Conservation (phyloP, 1,140 invertebrate genomes). For the Octopus bimaculoides region DNA sequence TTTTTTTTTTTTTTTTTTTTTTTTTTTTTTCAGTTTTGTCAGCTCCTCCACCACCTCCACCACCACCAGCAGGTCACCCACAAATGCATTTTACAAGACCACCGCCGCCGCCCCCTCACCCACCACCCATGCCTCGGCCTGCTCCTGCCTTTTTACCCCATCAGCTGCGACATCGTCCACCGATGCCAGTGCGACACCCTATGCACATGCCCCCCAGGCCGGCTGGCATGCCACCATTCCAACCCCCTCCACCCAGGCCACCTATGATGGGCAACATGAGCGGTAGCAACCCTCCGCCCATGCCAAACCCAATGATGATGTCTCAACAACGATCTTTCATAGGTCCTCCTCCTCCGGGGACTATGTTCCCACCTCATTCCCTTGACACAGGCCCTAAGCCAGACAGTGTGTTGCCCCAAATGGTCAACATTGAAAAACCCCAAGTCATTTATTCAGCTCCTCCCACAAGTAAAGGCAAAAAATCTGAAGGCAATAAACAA, state of each 20-base stretch:
- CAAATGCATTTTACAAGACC: slow-evolving; percentile 40
- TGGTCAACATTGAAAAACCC: slow-evolving; percentile 37
- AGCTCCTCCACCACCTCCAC: slow-evolving; percentile 40
- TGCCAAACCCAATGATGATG: slow-evolving; percentile 17
- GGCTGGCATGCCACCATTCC: slow-evolving; percentile 27
- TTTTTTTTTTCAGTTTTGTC: slow-evolving; percentile 21
- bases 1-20: background rate
- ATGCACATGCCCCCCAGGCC: slow-evolving; percentile 11
- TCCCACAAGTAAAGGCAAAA: slow-evolving; percentile 55
- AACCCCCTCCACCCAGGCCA: slow-evolving; percentile 20
- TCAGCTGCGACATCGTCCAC: slow-evolving; percentile 35
- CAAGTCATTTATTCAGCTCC: slow-evolving; percentile 50
- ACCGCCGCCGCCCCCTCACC: slow-evolving; percentile 24
- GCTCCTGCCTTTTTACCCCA: slow-evolving; percentile 8
- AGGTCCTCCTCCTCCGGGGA: slow-evolving; percentile 19
- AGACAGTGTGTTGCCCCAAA: background rate
- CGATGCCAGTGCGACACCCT: slow-evolving; percentile 17
- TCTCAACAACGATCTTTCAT: slow-evolving; percentile 23
- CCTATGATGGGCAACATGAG: slow-evolving; percentile 11
- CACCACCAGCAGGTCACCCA: slow-evolving; percentile 30
- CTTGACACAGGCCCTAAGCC: background rate
- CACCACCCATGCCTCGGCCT: slow-evolving; percentile 23
- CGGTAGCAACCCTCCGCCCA: background rate
- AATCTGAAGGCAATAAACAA: slow-evolving; percentile 63
- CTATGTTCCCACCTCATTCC: slow-evolving; percentile 14